A percentile compares a stretch with the other conserved stretches of the same genome.
Conservation (phyloP, 2,797 vertebrate genomes). For the Channa striata region DNA sequence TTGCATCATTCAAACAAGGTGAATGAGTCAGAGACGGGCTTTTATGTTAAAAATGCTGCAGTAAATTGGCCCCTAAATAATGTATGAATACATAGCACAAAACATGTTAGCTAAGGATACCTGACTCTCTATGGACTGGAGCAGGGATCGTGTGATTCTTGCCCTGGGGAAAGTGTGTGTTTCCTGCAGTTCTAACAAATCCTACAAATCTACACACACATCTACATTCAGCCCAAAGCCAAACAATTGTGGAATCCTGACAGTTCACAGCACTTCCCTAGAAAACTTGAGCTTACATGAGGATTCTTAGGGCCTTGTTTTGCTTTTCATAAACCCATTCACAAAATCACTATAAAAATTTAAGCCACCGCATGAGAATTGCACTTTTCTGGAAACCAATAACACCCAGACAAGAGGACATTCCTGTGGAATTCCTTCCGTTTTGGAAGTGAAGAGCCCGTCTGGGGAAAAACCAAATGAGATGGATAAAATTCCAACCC, state of each 20-base stretch:
- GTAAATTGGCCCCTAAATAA: conserved; percentile 40
- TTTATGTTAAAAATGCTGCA: conserved; percentile 51
- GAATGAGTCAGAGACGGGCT: conserved; percentile 36
- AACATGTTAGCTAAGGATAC: conserved; percentile 53
- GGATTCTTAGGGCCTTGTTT: conserved; percentile 26
- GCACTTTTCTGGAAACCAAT: conserved; percentile 20
- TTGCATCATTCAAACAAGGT: conserved; percentile 36
- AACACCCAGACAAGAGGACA: conserved; percentile 28
- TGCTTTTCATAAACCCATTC: conserved; percentile 31
- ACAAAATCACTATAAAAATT: conserved; percentile 14
- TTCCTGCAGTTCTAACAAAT: conserved; percentile 69
- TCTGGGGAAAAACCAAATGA: conserved; percentile 50
- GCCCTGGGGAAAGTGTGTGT: conserved; percentile 52
- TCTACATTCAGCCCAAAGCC: conserved; percentile 24
- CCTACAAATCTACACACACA: conserved; percentile 53
- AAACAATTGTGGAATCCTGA: conserved; percentile 10
- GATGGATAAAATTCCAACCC: conserved; percentile 69
- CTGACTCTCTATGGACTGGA: conserved; percentile 34
- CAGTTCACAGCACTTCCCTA: conserved; percentile 1
- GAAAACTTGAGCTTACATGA: background rate
- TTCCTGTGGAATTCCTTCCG: conserved; percentile 58
- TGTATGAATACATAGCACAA: conserved; percentile 38
- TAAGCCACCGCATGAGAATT: conserved; percentile 15
- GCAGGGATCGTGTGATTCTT: conserved; percentile 28
- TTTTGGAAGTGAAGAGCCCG: conserved; percentile 27